Percentiles rank a stretch among this genome's conserved stretches.
Conservation (phyloP, 1,140 invertebrate genomes). For the Drosophila fuyamai region DNA sequence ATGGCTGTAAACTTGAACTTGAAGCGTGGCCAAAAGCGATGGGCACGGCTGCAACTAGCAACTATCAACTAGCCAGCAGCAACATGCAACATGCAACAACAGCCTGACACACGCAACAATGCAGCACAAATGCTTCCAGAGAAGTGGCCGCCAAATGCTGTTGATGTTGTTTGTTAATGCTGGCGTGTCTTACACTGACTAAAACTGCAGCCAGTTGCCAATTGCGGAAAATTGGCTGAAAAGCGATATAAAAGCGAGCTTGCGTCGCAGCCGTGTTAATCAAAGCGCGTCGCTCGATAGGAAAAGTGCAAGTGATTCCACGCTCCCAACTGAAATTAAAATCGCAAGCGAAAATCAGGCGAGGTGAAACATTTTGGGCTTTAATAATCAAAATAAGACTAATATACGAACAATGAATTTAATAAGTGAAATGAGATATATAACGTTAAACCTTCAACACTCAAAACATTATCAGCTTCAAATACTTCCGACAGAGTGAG, state of each 20-base stretch:
- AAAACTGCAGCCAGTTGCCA: conserved; percentile 35
- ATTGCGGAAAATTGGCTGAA: conserved; percentile 53
- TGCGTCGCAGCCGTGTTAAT: conserved; percentile 56
- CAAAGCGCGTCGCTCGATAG: conserved; percentile 72
- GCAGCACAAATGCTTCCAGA: conserved; percentile 22
- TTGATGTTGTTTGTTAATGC: conserved; percentile 1
- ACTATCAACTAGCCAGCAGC: conserved; percentile 28
- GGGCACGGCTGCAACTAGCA: conserved; percentile 28
- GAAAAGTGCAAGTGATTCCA: conserved; percentile 54
- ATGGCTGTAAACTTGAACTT: conserved; percentile 73
- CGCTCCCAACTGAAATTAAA: conserved; percentile 7
- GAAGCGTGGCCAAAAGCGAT: conserved; percentile 49
- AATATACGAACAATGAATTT: neutral
- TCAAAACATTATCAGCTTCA: no score
- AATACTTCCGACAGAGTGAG: no score
- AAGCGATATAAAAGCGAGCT: conserved; percentile 63
- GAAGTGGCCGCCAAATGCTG: conserved; percentile 26
- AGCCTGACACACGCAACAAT: conserved; percentile 26
- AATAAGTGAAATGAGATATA: neutral
- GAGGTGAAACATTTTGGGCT: conserved; percentile 50
- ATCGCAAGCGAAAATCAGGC: neutral
- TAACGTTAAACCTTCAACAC: no score
- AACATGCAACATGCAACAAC: conserved; percentile 8
- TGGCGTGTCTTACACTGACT: conserved; percentile 12
- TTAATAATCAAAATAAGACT: neutral